phyloP scores from a whole-genome alignment of 2,888 invertebrate genomes.

The Elysia crispata region DNA sequence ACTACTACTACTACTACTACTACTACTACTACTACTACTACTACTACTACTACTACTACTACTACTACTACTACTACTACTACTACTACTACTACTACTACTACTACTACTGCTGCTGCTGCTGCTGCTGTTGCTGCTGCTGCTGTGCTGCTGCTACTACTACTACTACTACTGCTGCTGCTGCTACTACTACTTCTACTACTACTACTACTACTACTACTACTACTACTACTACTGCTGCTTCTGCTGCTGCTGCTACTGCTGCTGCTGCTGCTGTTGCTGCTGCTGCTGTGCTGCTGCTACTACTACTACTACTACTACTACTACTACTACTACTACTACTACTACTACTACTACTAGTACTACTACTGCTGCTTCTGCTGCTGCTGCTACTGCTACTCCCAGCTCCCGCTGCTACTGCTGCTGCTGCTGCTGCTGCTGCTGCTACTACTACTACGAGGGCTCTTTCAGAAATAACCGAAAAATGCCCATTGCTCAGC shows the following conservation, averaged over 20 bases:
- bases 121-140: too few relatives aligned
- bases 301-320: conserved; percentile 7
- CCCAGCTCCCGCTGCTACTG: too few relatives aligned
- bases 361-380: too few relatives aligned
- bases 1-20: conserved; percentile 1
- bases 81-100: conserved; percentile 28
- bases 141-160: too few relatives aligned
- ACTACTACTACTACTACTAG: conserved; percentile 16
- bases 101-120: conserved; percentile 32
- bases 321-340: conserved; percentile 6
- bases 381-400: too few relatives aligned
- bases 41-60: conserved; percentile 28
- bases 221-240: too few relatives aligned
- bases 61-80: conserved; percentile 28
- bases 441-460: background rate
- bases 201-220: conserved; percentile 28
- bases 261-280: too few relatives aligned
- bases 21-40: conserved; percentile 28
- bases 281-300: too few relatives aligned
- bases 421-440: too few relatives aligned
- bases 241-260: too few relatives aligned
- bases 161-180: conserved; percentile 30
- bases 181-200: conserved; percentile 27
- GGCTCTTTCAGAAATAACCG: too few relatives aligned
- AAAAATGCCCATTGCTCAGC: too few relatives aligned